Conservation (phyloP, 2,113 vertebrate genomes). For the Gymnorhina tibicen region DNA sequence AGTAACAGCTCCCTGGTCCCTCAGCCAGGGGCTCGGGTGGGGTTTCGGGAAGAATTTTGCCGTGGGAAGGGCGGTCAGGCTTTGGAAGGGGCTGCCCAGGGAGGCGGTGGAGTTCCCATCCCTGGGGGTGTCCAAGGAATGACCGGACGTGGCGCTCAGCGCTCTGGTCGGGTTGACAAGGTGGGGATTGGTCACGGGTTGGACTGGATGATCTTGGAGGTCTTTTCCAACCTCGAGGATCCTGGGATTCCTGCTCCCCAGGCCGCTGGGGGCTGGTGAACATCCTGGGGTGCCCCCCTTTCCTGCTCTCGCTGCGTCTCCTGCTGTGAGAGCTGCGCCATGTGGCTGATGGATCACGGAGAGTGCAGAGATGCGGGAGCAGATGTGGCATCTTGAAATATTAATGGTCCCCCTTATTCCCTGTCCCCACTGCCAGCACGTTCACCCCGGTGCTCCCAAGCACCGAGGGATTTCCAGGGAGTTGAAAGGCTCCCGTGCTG, state of each 20-base stretch:
- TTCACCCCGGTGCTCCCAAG: not conserved
- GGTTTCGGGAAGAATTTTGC: not conserved
- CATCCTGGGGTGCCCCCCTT: too few species aligned
- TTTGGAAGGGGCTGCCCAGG: not conserved
- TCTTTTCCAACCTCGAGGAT: not conserved
- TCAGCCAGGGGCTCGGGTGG: not conserved
- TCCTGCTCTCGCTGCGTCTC: accelerated
- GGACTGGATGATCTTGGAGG: not conserved
- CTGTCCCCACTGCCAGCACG: accelerated
- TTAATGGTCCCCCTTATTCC: not conserved
- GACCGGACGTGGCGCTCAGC: not conserved
- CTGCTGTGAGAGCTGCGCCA: accelerated
- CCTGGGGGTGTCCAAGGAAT: too few species aligned
- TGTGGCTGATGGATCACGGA: not conserved
- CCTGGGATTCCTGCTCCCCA: not conserved
- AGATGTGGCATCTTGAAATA: not conserved
- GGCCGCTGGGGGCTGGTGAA: not conserved
- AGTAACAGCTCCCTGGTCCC: not conserved
- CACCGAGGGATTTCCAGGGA: not conserved
- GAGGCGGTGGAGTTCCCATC: not conserved
- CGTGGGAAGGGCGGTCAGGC: accelerated
- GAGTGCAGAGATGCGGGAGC: not conserved
- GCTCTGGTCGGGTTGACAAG: not conserved
- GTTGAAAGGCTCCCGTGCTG: not conserved
- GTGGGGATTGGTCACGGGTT: not conserved